Percentiles rank a stretch among this genome's conserved stretches.
Conservation (phyloP, 2,113 vertebrate species). For the Chascanopsetta lugubris region DNA sequence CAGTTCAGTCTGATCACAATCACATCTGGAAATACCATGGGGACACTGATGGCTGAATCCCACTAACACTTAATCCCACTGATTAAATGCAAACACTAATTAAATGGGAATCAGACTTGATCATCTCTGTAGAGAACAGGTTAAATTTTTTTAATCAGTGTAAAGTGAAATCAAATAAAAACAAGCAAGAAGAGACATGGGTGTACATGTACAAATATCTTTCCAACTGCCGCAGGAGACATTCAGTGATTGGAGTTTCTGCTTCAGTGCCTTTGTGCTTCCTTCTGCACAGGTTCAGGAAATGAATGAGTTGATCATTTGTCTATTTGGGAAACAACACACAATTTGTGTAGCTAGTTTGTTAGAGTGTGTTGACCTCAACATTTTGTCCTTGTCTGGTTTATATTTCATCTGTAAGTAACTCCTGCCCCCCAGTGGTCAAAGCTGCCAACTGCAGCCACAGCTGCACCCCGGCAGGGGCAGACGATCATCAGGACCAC, state of each 20-base stretch:
- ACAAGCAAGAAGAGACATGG: too few relatives aligned
- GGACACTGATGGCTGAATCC: constrained; percentile 7
- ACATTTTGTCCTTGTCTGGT: constrained; percentile 35
- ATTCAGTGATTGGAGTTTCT: constrained; percentile 3
- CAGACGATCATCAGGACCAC: neutral
- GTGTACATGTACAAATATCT: neutral
- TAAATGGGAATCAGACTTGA: neutral
- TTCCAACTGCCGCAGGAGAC: constrained; percentile 6
- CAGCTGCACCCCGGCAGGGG: constrained; percentile 15
- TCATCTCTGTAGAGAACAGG: neutral
- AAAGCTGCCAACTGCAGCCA: neutral
- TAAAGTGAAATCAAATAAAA: neutral
- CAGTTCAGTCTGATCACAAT: too few relatives aligned
- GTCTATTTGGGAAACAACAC: neutral
- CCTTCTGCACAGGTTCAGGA: neutral
- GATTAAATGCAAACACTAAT: constrained; percentile 20
- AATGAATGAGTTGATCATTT: constrained; percentile 16
- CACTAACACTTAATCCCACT: neutral
- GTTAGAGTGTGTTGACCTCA: constrained; percentile 9
- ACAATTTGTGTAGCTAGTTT: neutral
- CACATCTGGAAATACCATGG: neutral
- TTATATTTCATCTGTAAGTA: constrained; percentile 13
- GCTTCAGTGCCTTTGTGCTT: neutral
- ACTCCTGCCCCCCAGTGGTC: constrained; percentile 66
- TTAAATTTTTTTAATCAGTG: neutral